Conservation (phyloP, 2,888 invertebrate genomes). For the Amphipyra berbera region DNA sequence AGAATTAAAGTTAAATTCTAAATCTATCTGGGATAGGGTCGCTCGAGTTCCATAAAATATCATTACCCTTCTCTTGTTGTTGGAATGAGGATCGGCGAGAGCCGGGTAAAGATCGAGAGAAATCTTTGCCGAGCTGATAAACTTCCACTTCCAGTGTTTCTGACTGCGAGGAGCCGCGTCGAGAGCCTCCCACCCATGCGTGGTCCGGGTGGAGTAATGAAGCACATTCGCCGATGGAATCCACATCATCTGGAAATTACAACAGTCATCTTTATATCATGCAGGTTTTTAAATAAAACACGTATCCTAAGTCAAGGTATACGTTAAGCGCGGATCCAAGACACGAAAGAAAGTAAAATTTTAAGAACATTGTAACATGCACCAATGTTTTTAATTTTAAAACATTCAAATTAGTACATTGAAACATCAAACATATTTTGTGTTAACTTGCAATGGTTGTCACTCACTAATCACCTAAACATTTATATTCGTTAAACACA, state of each 20-base stretch:
- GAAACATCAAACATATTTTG: conserved; percentile 35
- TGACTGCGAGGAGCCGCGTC: conserved; percentile 96
- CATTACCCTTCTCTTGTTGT: conserved; percentile 90
- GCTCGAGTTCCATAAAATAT: conserved; percentile 26
- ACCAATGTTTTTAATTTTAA: conserved; percentile 18
- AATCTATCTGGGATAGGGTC: not conserved
- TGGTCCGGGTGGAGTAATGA: conserved; percentile 96
- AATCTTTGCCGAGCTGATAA: conserved; percentile 95
- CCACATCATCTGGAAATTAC: conserved; percentile 90
- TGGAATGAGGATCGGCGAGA: conserved; percentile 96
- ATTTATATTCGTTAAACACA: conserved; percentile 6
- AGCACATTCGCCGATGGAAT: conserved; percentile 93
- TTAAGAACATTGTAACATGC: conserved; percentile 31
- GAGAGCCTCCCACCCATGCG: conserved; percentile 94
- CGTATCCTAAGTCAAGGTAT: conserved; percentile 55
- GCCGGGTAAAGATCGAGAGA: conserved; percentile 95
- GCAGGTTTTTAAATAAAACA: conserved; percentile 24
- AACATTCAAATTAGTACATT: conserved; percentile 11
- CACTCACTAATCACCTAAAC: conserved; percentile 53
- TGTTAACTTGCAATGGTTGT: conserved; percentile 47
- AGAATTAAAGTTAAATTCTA: no score
- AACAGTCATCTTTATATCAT: conserved; percentile 21
- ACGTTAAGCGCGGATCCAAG: conserved; percentile 62
- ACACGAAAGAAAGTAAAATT: conserved; percentile 19
- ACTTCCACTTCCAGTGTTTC: conserved; percentile 96